phyloP scores from a whole-genome alignment of 2,797 vertebrate species.

The Phaenicophaeus curvirostris region DNA sequence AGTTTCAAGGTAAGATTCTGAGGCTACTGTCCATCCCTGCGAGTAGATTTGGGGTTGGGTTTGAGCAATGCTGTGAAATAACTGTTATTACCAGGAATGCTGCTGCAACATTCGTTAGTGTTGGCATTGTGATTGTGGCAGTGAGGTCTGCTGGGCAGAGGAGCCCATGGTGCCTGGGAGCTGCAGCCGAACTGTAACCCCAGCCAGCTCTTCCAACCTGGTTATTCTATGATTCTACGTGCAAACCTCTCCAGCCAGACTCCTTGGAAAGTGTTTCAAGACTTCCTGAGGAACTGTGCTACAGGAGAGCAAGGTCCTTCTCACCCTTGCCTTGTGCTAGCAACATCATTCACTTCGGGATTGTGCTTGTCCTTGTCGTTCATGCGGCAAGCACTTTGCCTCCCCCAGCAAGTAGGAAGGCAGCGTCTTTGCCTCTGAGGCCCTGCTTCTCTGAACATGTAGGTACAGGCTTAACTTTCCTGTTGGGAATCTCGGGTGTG shows the following conservation, averaged over 20 bases:
- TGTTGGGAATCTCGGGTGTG: neutral
- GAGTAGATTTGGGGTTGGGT: neutral
- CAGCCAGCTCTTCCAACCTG: too few species aligned
- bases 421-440: slow-evolving; percentile 8
- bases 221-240: too few species aligned
- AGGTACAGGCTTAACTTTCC: slow-evolving; percentile 26
- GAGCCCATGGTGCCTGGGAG: neutral
- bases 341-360: neutral
- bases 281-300: neutral
- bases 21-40: neutral
- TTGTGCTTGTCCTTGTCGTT: neutral
- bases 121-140: neutral
- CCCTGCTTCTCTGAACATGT: slow-evolving; percentile 5
- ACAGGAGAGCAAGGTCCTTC: neutral
- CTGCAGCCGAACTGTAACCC: neutral
- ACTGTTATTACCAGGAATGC: neutral
- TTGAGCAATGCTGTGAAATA: neutral
- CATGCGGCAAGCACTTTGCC: rapidly evolving
- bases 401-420: neutral
- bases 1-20: neutral
- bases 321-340: neutral
- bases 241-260: neutral
- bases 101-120: neutral
- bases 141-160: neutral
- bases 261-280: neutral